Base-by-base conservation (phyloP, 2,113 vertebrate genomes). In the Aramus guarauna region DNA sequence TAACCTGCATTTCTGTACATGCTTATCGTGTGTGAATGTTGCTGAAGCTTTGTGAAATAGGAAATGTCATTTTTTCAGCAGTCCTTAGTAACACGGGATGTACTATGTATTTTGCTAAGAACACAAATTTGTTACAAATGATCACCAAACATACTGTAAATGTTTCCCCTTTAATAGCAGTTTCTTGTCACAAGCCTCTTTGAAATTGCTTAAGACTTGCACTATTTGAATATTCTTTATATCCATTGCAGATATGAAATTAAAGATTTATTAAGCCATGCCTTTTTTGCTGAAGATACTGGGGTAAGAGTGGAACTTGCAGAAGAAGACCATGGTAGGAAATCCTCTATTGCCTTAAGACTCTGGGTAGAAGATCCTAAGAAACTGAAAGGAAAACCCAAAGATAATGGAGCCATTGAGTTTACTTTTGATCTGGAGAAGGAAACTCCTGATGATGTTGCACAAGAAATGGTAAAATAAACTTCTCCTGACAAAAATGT, bases 311-410 rank as follows among this genome's bases (percentile, higher is more conserved):
- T 99, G 95, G 99, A 99, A 98, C 99, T 99, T 76, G 99, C 99
- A 3, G 99, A 99, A 97, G 99, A 99, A 92, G 99, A 99, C 86
- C 99, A 99, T 76, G 99, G 99, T 93, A 98, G 98, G 93, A 99
- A 99, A 97, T 98, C 98, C 15, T 98, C 99, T 75, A 99, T 99
- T 74, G 99, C 99, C 88, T 98, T 99, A 94, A 99, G 99, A 97
- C 98, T 99, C 94, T 99, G 99, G 99, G 99, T 99, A 21, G 99
- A 99, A 97, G 99, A 99, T 97, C 98, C 99, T 88, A 99, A 99
- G 98, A 99, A 99, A 95, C 97, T 99, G 88, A 99, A 99, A 97
- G 99, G 99, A 94, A 99, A 99, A 95, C 99, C 99, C 98, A 99
- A 99, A 98, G 99, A 99, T 98, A 99, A 99, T 15, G 99, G 99